Evolutionary conservation across 2,888 invertebrate species (phyloP).

Genomic region (Cetonia aurata): DNA sequence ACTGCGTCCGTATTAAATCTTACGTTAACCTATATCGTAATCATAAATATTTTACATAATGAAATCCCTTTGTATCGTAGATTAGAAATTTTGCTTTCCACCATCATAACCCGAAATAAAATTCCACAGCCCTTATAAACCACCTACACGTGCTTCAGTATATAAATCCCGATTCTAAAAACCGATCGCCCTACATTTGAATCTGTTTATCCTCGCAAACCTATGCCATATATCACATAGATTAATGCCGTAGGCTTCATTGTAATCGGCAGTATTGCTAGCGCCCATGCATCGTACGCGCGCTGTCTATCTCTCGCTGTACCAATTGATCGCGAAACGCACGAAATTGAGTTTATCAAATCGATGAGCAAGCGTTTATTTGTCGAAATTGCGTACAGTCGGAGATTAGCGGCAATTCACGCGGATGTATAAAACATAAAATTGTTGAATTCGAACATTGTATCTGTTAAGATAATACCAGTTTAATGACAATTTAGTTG

Average conservation of each 20-base stretch:
- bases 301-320: neutral
- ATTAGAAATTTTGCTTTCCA: too few species aligned
- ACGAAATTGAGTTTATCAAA: conserved; percentile 26
- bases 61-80: too few species aligned
- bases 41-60: too few species aligned
- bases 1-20: too few species aligned
- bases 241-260: conserved; percentile 60
- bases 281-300: conserved; percentile 52
- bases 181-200: conserved; percentile 54
- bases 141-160: conserved; percentile 4
- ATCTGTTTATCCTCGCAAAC: conserved; percentile 58
- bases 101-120: neutral
- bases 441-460: too few species aligned
- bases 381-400: neutral
- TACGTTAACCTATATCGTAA: too few species aligned
- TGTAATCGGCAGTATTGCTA: conserved; percentile 60
- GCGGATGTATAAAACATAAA: too few species aligned
- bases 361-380: conserved; percentile 19
- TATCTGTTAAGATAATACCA: too few species aligned
- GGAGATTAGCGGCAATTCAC: too few species aligned
- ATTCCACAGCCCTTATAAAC: conserved; percentile 17
- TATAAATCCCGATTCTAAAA: conserved; percentile 18
- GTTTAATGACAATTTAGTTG: too few species aligned
- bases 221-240: conserved; percentile 57
- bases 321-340: conserved; percentile 3